Percentiles rank a stretch among this genome's conserved stretches.
Evolutionary conservation across 2,797 vertebrate species (phyloP).

Genomic region (Thunnus albacares): DNA sequence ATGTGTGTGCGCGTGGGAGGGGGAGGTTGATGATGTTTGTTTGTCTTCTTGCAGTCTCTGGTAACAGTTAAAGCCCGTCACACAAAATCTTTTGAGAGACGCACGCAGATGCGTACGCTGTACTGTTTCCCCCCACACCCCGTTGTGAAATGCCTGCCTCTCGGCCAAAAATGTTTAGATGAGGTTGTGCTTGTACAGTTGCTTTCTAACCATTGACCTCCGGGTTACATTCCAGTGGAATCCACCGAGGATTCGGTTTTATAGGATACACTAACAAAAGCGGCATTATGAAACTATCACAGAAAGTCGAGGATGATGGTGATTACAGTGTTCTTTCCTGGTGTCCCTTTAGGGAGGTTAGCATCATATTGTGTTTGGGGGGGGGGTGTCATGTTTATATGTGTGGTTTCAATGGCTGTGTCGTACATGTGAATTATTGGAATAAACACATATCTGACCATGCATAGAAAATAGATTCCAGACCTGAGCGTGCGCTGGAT

Average conservation of each 20-base stretch:
- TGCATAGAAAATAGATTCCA: constrained; percentile 22
- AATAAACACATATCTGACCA: constrained; percentile 28
- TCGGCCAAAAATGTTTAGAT: constrained; percentile 41
- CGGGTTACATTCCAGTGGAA: constrained; percentile 58
- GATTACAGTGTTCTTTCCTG: constrained; percentile 23
- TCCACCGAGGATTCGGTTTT: constrained; percentile 51
- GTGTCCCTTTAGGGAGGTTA: constrained; percentile 25
- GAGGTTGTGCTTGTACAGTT: constrained; percentile 34
- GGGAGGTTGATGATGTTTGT: constrained; percentile 39
- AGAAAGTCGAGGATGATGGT: constrained; percentile 17
- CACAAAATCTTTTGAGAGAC: not conserved
- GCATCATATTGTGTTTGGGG: constrained; percentile 5
- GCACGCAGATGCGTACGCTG: constrained; percentile 15
- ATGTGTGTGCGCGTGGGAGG: constrained; percentile 1
- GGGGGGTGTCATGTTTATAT: constrained; percentile 39
- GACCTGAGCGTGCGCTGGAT: constrained; percentile 12
- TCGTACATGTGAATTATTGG: constrained; percentile 15
- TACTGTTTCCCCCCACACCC: constrained; percentile 32
- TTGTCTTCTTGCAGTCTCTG: constrained; percentile 49
- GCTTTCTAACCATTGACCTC: constrained; percentile 44
- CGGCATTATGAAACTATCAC: constrained; percentile 16
- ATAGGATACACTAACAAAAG: constrained; percentile 31
- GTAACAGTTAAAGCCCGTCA: constrained; percentile 28
- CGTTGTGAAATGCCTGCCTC: constrained; percentile 57
- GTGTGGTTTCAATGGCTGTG: constrained; percentile 27